Evolutionary conservation across 2,888 invertebrate genomes (phyloP).

Genomic region (Heteropelma amictum): DNA sequence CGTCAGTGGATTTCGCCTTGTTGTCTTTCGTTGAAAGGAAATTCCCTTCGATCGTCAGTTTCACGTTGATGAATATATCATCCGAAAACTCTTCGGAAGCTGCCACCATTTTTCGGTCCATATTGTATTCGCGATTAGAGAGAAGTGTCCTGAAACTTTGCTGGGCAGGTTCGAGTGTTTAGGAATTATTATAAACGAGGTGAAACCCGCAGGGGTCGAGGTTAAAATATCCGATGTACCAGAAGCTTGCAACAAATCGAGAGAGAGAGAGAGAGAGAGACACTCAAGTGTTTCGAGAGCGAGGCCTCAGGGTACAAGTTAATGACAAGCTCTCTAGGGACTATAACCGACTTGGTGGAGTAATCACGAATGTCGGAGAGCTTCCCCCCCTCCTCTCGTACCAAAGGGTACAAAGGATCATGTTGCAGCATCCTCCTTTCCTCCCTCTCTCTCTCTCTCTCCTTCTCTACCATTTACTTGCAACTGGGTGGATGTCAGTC

Average conservation of each 20-base stretch:
- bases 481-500: neutral
- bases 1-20: no score
- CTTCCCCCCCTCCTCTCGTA: constrained; percentile 4
- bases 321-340: constrained; percentile 43
- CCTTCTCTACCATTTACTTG: neutral
- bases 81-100: no score
- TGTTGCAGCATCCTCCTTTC: constrained; percentile 17
- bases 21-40: no score
- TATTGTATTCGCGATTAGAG: no score
- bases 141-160: no score
- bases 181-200: no score
- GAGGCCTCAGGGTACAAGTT: constrained; percentile 6
- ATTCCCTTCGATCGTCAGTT: no score
- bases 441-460: constrained; percentile 30
- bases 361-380: constrained; percentile 48
- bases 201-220: neutral
- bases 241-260: neutral
- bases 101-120: no score
- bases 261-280: constrained; percentile 1
- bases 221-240: no score
- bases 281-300: constrained; percentile 10
- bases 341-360: constrained; percentile 34
- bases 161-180: no score
- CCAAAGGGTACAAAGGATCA: constrained; percentile 42
- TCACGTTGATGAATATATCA: no score